Conservation (phyloP, 2,888 invertebrate genomes). For the Spicauda simplicius region DNA sequence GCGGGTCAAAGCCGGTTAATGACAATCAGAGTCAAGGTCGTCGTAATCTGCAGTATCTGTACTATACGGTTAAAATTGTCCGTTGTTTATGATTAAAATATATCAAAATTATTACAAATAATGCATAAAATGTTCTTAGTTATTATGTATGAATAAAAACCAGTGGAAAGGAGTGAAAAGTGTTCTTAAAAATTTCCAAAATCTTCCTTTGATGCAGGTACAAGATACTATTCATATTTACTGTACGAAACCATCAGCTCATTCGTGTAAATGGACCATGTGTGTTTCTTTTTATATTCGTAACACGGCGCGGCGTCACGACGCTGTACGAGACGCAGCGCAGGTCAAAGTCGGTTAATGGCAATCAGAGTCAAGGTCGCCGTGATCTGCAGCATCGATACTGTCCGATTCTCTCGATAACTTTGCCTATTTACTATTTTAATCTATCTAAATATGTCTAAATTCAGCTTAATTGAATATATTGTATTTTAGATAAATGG, state of each 20-base stretch:
- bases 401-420: background rate
- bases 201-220: too few relatives aligned
- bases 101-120: too few relatives aligned
- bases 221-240: background rate
- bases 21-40: conserved; percentile 71
- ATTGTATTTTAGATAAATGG: too few relatives aligned
- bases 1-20: conserved; percentile 54
- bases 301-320: conserved; percentile 54
- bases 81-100: too few relatives aligned
- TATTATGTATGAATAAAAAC: too few relatives aligned
- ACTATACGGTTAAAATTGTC: too few relatives aligned
- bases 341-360: conserved; percentile 55
- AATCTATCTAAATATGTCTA: too few relatives aligned
- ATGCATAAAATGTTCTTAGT: too few relatives aligned
- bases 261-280: background rate
- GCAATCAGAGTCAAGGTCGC: conserved; percentile 70
- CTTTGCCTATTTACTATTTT: too few relatives aligned
- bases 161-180: too few relatives aligned
- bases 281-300: conserved; percentile 1
- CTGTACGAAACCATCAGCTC: background rate
- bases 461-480: too few relatives aligned
- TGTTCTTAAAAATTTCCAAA: too few relatives aligned
- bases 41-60: conserved; percentile 50
- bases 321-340: conserved; percentile 44
- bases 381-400: conserved; percentile 50